phyloP scores from a whole-genome alignment of 1,140 invertebrate species.

The Sminthurides bifidus region DNA sequence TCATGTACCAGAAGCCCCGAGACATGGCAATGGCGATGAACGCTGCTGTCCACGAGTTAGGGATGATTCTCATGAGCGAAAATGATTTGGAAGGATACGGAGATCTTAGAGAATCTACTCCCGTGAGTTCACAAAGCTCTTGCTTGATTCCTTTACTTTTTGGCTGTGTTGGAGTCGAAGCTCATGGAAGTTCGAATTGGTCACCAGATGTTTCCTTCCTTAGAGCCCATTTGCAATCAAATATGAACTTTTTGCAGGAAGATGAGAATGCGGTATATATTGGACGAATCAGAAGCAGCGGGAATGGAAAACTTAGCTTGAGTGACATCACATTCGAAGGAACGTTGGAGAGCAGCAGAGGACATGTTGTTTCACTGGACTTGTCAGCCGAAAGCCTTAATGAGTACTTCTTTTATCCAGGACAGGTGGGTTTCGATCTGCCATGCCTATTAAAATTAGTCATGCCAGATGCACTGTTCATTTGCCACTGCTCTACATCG shows the following conservation, averaged over 20 bases:
- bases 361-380: conserved; percentile 44
- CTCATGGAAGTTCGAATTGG: too few relatives aligned
- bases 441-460: background rate
- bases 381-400: conserved; percentile 44
- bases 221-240: too few relatives aligned
- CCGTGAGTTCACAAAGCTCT: background rate
- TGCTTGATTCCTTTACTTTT: background rate
- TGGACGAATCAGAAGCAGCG: conserved; percentile 61
- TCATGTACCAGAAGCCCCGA: conserved; percentile 46
- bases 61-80: background rate
- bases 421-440: conserved; percentile 44
- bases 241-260: background rate
- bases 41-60: conserved; percentile 5
- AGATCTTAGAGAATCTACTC: conserved; percentile 12
- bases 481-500: too few relatives aligned
- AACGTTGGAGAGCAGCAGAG: conserved; percentile 30
- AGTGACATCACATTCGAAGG: conserved; percentile 53
- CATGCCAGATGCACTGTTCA: too few relatives aligned
- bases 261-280: conserved; percentile 23
- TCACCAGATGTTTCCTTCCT: too few relatives aligned
- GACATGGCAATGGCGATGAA: conserved; percentile 36
- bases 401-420: conserved; percentile 67
- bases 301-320: conserved; percentile 52
- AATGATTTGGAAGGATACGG: conserved; percentile 3
- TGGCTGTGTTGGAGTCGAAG: too few relatives aligned